Conservation (phyloP, 2,888 invertebrate species). For the Agonopterix alstromeriana region DNA sequence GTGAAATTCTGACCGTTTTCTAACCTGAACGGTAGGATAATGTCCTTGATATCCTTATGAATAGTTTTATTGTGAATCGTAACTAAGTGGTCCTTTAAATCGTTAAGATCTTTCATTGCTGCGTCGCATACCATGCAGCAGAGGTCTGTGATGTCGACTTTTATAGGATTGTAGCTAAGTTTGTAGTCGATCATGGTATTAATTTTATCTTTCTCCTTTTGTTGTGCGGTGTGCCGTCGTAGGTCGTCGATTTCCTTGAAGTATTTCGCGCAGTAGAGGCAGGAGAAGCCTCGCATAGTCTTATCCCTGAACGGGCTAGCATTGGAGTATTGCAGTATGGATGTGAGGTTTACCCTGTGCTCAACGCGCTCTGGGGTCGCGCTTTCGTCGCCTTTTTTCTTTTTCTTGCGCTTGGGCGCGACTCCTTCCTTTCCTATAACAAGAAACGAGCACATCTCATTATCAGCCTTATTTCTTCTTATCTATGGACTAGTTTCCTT, state of each 20-base stretch:
- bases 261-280: conserved; percentile 60
- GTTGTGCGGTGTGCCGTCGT: conserved; percentile 50
- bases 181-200: conserved; percentile 67
- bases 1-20: conserved; percentile 55
- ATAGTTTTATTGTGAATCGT: conserved; percentile 52
- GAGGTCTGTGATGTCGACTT: conserved; percentile 60
- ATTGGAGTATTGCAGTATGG: conserved; percentile 67
- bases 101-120: conserved; percentile 50
- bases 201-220: conserved; percentile 58
- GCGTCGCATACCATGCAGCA: conserved; percentile 49
- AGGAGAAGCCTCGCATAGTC: conserved; percentile 62
- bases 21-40: conserved; percentile 61
- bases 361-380: conserved; percentile 67
- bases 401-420: conserved; percentile 55
- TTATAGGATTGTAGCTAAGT: conserved; percentile 67
- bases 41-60: conserved; percentile 60
- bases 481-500: conserved; percentile 22
- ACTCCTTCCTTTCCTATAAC: conserved; percentile 66
- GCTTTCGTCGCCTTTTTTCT: conserved; percentile 57
- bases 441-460: conserved; percentile 64
- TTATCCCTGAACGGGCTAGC: conserved; percentile 69
- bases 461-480: conserved; percentile 26
- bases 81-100: conserved; percentile 56
- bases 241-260: conserved; percentile 54
- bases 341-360: conserved; percentile 66